Evolutionary conservation across 2,797 vertebrate genomes (phyloP).

Genomic region (Dendrocincla tyrannina): DNA sequence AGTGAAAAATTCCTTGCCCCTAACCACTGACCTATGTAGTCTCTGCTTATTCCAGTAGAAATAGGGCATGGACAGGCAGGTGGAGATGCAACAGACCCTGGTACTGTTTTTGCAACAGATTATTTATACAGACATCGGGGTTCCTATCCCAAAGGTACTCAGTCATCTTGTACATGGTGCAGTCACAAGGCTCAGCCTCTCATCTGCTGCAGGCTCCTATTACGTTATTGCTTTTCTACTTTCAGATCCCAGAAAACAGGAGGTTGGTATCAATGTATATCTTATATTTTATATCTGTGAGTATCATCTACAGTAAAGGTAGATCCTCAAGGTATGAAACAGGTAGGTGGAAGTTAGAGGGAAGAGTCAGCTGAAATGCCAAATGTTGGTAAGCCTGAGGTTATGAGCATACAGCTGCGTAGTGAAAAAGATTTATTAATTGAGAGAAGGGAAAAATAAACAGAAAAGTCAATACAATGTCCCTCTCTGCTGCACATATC

Average conservation of each 20-base stretch:
- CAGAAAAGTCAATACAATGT: neutral
- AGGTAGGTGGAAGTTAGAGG: neutral
- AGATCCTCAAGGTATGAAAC: neutral
- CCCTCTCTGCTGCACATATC: neutral
- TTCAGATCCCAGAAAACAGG: neutral
- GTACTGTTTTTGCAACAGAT: neutral
- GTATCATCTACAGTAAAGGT: neutral
- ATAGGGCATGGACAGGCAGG: neutral
- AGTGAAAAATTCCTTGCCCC: neutral
- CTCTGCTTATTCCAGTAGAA: neutral
- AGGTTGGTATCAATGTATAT: neutral
- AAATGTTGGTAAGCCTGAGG: neutral
- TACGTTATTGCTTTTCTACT: neutral
- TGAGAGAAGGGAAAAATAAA: neutral
- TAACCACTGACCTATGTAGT: neutral
- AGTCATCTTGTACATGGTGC: fast-evolving
- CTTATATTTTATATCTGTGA: neutral
- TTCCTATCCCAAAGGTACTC: neutral
- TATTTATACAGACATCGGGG: neutral
- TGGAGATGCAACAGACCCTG: neutral
- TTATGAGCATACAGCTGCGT: neutral
- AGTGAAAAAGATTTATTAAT: neutral
- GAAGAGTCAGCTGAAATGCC: neutral
- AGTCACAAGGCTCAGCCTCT: neutral
- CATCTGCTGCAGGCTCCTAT: neutral